These are phyloP conservation scores for Heterodera filipjevi DNA, from an alignment of 2,888 invertebrate species.

Conservation along the genomic window DNA sequence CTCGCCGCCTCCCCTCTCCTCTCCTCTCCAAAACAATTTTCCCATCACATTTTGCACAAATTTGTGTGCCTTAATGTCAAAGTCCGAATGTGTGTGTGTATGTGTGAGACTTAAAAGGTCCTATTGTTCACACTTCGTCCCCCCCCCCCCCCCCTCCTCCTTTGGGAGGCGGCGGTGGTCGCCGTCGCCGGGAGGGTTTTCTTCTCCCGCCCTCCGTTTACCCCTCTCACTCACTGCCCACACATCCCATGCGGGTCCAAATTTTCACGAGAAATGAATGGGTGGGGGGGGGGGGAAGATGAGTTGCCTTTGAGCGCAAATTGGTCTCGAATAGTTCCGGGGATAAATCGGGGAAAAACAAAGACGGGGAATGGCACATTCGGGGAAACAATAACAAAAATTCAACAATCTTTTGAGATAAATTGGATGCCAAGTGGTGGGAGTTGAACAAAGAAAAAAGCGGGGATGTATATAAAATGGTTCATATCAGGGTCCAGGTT, in stretches of 20 bases:
- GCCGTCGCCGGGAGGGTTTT: background rate
- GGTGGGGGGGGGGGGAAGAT: background rate
- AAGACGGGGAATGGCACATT: background rate
- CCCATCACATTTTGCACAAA: slow-evolving; percentile 6
- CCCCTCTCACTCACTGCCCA: background rate
- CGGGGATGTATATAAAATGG: too few relatives aligned
- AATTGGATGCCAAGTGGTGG: too few relatives aligned
- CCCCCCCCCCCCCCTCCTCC: background rate
- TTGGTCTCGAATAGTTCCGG: too few relatives aligned
- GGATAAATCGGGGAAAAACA: background rate
- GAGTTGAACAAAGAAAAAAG: too few relatives aligned
- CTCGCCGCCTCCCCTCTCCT: too few relatives aligned
- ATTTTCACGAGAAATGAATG: background rate
- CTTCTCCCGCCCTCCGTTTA: background rate
- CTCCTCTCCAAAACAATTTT: background rate
- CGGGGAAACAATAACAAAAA: too few relatives aligned
- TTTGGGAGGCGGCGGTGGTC: background rate
- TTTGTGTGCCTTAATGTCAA: slow-evolving; percentile 6
- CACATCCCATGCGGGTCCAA: background rate
- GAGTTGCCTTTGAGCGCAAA: background rate
- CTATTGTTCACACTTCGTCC: background rate
- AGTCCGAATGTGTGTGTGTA: background rate
- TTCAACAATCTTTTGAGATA: too few relatives aligned
- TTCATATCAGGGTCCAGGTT: too few relatives aligned
- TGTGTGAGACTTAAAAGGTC: slow-evolving; percentile 1